A percentile compares a stretch with the other conserved stretches of the same genome.
These are phyloP conservation scores for Macrotis lagotis DNA, from an alignment of 2,113 vertebrate genomes.

Conservation along the genomic window DNA sequence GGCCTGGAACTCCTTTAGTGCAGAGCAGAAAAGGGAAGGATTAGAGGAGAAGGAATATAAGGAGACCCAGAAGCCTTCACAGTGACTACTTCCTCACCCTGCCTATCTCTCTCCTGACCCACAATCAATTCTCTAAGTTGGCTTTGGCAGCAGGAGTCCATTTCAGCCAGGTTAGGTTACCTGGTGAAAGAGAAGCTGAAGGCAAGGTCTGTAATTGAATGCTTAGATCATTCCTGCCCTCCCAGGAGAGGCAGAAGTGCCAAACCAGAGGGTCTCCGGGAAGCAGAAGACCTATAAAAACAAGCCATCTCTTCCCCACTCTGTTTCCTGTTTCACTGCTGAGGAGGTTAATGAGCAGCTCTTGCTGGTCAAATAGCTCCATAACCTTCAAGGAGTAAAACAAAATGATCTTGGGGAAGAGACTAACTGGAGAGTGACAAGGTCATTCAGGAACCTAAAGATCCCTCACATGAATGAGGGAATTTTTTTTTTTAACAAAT, in stretches of 20 bases:
- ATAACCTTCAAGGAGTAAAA: not conserved
- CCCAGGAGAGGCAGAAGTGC: not conserved
- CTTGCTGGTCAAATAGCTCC: not conserved
- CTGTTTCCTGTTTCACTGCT: accelerated
- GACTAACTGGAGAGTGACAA: not conserved
- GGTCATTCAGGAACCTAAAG: not conserved
- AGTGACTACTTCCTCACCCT: not conserved
- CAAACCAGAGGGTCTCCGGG: not conserved
- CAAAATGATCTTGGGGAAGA: not conserved
- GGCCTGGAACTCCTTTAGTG: not conserved
- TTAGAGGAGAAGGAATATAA: not conserved
- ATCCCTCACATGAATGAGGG: not conserved
- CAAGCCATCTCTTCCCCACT: not conserved
- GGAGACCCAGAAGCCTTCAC: not conserved
- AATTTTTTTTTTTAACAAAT: not conserved
- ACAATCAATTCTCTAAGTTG: not conserved
- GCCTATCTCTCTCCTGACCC: not conserved
- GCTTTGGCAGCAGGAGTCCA: not conserved
- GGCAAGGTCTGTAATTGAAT: constrained; percentile 49
- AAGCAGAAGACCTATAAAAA: not conserved
- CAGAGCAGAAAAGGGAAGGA: not conserved
- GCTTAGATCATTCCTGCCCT: not conserved
- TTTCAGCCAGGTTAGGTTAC: constrained; percentile 30
- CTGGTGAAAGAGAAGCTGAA: constrained; percentile 47
- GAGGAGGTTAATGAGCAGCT: not conserved